Percentiles rank a stretch among this genome's conserved stretches.
phyloP scores from a whole-genome alignment of 2,888 invertebrate species.

The Nymphalis urticae region DNA sequence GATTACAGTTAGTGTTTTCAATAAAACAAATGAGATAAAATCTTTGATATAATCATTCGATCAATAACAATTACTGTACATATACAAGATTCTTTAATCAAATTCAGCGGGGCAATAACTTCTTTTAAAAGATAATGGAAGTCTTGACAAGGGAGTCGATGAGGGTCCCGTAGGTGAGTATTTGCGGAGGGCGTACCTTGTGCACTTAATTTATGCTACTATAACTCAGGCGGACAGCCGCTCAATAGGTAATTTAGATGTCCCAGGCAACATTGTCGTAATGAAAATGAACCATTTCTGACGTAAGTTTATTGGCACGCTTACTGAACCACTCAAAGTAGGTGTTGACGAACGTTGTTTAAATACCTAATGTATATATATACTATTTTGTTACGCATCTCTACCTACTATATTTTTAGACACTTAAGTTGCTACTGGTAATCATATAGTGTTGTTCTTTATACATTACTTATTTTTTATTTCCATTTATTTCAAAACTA shows the following conservation, averaged over 20 bases:
- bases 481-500: conserved; percentile 4
- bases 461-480: background rate
- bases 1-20: conserved; percentile 54
- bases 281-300: conserved; percentile 64
- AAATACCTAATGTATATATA: background rate
- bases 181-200: conserved; percentile 61
- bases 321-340: conserved; percentile 9
- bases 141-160: conserved; percentile 42
- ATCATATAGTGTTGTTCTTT: too few relatives aligned
- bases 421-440: too few relatives aligned
- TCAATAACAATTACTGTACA: conserved; percentile 37
- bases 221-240: conserved; percentile 75
- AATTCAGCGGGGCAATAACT: conserved; percentile 51
- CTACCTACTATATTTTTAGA: background rate
- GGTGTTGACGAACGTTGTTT: conserved; percentile 7
- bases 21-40: conserved; percentile 48
- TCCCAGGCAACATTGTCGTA: conserved; percentile 76
- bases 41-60: conserved; percentile 27
- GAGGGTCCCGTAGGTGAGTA: conserved; percentile 56
- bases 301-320: conserved; percentile 37
- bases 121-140: conserved; percentile 52
- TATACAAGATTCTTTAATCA: conserved; percentile 43
- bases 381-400: background rate
- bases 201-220: conserved; percentile 74
- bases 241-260: conserved; percentile 79